phyloP scores from a whole-genome alignment of 1,140 invertebrate species.

The Pseudoatta argentina region DNA sequence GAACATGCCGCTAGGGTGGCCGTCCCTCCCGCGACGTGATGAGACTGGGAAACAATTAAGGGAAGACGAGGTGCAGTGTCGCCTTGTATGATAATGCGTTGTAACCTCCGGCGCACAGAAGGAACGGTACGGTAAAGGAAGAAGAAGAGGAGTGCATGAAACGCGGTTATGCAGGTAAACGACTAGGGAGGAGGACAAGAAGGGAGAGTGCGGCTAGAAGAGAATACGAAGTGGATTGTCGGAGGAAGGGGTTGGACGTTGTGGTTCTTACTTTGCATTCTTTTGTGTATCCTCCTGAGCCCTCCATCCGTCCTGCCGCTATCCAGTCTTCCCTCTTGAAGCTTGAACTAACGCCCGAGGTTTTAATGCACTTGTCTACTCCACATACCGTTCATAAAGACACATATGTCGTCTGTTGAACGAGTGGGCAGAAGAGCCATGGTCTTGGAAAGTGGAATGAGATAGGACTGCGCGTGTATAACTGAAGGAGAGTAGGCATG shows the following conservation, averaged over 20 bases:
- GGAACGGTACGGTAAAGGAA: conserved; percentile 78
- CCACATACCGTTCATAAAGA: conserved; percentile 85
- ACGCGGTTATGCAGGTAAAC: conserved; percentile 72
- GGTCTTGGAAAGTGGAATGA: conserved; percentile 74
- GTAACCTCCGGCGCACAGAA: conserved; percentile 79
- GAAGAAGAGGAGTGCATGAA: conserved; percentile 68
- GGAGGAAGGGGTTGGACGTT: conserved; percentile 66
- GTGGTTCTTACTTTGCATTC: conserved; percentile 86
- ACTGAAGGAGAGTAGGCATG: conserved; percentile 51
- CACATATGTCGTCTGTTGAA: conserved; percentile 83
- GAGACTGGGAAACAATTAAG: conserved; percentile 82
- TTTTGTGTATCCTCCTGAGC: conserved; percentile 84
- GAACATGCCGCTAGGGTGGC: conserved; percentile 1
- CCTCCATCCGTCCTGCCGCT: conserved; percentile 73
- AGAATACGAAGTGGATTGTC: conserved; percentile 59
- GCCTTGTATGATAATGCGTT: conserved; percentile 85
- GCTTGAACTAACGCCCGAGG: conserved; percentile 85
- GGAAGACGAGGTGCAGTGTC: conserved; percentile 75
- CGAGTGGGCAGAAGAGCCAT: conserved; percentile 73
- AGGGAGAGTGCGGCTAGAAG: conserved; percentile 25
- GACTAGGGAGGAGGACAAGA: conserved; percentile 31
- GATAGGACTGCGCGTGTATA: conserved; percentile 58
- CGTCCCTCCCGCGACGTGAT: not conserved
- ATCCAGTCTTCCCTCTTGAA: conserved; percentile 78
- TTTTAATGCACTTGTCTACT: conserved; percentile 87